Evolutionary conservation across 2,797 vertebrate genomes (phyloP).

Genomic region (Apogon hyalosoma): DNA sequence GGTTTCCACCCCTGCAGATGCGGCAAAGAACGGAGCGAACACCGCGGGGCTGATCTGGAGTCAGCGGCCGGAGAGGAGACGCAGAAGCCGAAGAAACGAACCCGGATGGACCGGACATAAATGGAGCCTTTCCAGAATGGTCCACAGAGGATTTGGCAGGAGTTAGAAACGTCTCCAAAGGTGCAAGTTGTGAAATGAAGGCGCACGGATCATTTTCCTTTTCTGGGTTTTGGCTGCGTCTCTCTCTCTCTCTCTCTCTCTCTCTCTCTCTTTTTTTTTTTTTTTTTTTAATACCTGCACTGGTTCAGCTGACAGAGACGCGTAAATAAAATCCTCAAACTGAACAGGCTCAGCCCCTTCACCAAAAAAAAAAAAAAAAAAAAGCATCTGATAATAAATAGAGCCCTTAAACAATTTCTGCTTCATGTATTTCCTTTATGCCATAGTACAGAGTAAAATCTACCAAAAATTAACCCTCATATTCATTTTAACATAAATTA

Average conservation of each 20-base stretch:
- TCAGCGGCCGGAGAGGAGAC: neutral
- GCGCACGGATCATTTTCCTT: too few relatives aligned
- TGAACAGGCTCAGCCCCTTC: slow-evolving; percentile 29
- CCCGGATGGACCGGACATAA: too few relatives aligned
- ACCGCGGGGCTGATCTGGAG: slow-evolving; percentile 13
- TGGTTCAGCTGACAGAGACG: neutral
- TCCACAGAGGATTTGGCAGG: neutral
- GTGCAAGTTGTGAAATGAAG: slow-evolving; percentile 4
- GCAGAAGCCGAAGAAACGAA: neutral
- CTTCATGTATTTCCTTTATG: too few relatives aligned
- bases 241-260: slow-evolving; percentile 2
- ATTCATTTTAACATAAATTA: too few relatives aligned
- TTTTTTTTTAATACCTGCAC: slow-evolving; percentile 20
- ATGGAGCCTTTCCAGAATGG: too few relatives aligned
- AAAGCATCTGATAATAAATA: too few relatives aligned
- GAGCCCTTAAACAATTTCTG: too few relatives aligned
- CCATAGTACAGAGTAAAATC: too few relatives aligned
- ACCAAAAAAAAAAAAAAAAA: too few relatives aligned
- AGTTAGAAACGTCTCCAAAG: slow-evolving; percentile 10
- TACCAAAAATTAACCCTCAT: too few relatives aligned
- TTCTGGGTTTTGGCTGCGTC: neutral
- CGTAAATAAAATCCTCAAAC: slow-evolving; percentile 4
- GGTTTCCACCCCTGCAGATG: slow-evolving; percentile 34
- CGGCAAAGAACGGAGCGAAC: neutral
- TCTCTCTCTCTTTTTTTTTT: slow-evolving; percentile 1